Percentiles rank a stretch among this genome's conserved stretches.
Evolutionary conservation across 1,140 invertebrate genomes (phyloP).

Genomic region (Listronotus bonariensis): DNA sequence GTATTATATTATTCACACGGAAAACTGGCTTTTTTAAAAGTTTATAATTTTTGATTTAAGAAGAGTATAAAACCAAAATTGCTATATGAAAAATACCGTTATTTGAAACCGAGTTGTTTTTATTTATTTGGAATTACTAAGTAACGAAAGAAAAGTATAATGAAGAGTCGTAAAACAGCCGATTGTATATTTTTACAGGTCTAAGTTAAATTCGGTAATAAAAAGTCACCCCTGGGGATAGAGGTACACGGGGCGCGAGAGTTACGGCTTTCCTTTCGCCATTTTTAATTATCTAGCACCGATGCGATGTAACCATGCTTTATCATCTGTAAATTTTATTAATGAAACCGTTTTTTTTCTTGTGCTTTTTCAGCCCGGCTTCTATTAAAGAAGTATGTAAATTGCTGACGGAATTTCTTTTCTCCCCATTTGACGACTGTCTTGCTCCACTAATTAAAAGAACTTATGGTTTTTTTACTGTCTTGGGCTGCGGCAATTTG

Average conservation of each 20-base stretch:
- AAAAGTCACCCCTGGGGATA: slow-evolving; percentile 29
- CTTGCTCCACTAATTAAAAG: slow-evolving; percentile 43
- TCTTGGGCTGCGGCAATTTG: slow-evolving; percentile 36
- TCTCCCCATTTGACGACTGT: slow-evolving; percentile 34
- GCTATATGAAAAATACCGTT: no score
- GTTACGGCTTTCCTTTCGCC: slow-evolving; percentile 30
- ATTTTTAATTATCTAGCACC: slow-evolving; percentile 42
- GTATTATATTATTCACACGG: no score
- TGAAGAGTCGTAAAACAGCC: slow-evolving; percentile 17
- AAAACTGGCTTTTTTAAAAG: no score
- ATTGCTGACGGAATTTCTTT: slow-evolving; percentile 29
- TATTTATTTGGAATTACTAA: slow-evolving; percentile 10
- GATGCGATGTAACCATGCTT: slow-evolving; percentile 33
- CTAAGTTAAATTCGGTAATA: slow-evolving; percentile 37
- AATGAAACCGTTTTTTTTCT: slow-evolving; percentile 40
- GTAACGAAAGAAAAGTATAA: slow-evolving; percentile 1
- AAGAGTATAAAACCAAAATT: no score
- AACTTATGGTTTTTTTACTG: slow-evolving; percentile 46
- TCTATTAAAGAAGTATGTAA: slow-evolving; percentile 43
- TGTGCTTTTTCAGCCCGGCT: slow-evolving; percentile 11
- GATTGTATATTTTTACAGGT: slow-evolving; percentile 33
- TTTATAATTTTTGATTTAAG: no score
- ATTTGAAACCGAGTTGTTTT: neutral
- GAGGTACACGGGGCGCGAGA: slow-evolving; percentile 11
- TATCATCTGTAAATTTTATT: slow-evolving; percentile 44